These are phyloP conservation scores for Esperia sulphurella DNA, from an alignment of 2,888 invertebrate species.

Conservation along the genomic window DNA sequence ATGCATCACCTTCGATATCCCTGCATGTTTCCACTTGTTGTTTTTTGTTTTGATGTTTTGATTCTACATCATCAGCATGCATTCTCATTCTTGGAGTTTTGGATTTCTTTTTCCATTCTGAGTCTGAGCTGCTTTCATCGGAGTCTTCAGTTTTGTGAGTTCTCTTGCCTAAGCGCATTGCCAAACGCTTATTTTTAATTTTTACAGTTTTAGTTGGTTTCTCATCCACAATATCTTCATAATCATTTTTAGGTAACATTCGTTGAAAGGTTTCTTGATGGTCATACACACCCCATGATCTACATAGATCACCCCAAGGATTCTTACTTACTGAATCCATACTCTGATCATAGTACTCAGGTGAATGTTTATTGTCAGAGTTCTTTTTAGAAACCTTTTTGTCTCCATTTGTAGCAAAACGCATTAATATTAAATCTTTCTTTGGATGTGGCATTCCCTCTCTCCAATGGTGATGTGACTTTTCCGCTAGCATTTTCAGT, in stretches of 20 bases:
- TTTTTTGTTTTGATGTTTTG: constrained; percentile 66
- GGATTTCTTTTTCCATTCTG: constrained; percentile 79
- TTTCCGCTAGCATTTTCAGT: constrained; percentile 51
- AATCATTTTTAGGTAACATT: constrained; percentile 46
- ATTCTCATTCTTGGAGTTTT: constrained; percentile 89
- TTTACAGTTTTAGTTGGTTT: constrained; percentile 36
- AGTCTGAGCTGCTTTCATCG: constrained; percentile 70
- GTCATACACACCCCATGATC: constrained; percentile 84
- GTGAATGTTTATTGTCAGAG: constrained; percentile 28
- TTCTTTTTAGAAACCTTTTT: constrained; percentile 79
- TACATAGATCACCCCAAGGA: constrained; percentile 86
- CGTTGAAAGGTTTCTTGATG: constrained; percentile 75
- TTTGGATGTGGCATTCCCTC: constrained; percentile 83
- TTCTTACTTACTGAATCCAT: constrained; percentile 73
- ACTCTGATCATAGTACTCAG: constrained; percentile 40
- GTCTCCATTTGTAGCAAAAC: constrained; percentile 88
- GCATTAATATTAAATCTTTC: constrained; percentile 83
- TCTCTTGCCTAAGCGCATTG: constrained; percentile 62
- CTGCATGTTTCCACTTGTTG: constrained; percentile 28
- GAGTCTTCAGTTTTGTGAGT: constrained; percentile 44
- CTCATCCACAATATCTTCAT: constrained; percentile 41
- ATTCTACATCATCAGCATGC: constrained; percentile 93
- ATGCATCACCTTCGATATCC: constrained; percentile 36
- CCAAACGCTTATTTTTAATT: constrained; percentile 57
- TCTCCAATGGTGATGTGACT: constrained; percentile 87